Evolutionary conservation across 1,140 invertebrate species (phyloP).

Genomic region (Metopolophium dirhodum): DNA sequence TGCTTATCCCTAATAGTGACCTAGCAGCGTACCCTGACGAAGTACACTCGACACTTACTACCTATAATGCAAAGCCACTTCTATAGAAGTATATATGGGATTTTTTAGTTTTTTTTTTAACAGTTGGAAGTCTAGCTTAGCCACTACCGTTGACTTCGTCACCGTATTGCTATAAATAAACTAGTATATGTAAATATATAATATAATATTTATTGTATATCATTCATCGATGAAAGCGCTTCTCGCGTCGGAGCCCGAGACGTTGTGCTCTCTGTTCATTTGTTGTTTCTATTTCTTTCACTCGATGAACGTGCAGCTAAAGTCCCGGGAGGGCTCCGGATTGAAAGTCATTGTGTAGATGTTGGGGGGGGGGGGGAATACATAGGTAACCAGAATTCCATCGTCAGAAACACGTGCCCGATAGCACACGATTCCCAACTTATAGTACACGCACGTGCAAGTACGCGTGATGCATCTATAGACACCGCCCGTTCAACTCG

Average conservation of each 20-base stretch:
- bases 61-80: too few relatives aligned
- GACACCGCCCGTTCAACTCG: too few relatives aligned
- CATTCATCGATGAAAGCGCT: neutral
- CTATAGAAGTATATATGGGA: too few relatives aligned
- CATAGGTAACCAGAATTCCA: neutral
- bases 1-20: too few relatives aligned
- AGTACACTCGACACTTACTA: too few relatives aligned
- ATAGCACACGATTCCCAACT: neutral
- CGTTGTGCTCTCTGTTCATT: too few relatives aligned
- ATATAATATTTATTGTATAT: neutral
- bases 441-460: neutral
- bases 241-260: neutral
- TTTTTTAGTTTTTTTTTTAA: too few relatives aligned
- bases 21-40: too few relatives aligned
- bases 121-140: too few relatives aligned
- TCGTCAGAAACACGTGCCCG: neutral
- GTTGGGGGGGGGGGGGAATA: neutral
- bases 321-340: neutral
- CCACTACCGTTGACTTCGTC: too few relatives aligned
- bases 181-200: neutral
- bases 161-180: neutral
- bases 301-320: too few relatives aligned
- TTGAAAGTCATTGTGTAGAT: neutral
- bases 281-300: too few relatives aligned
- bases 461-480: neutral